Percentiles rank a stretch among this genome's conserved stretches.
These are phyloP conservation scores for Heteromurus nitidus DNA, from an alignment of 2,888 invertebrate genomes.

Conservation along the genomic window DNA sequence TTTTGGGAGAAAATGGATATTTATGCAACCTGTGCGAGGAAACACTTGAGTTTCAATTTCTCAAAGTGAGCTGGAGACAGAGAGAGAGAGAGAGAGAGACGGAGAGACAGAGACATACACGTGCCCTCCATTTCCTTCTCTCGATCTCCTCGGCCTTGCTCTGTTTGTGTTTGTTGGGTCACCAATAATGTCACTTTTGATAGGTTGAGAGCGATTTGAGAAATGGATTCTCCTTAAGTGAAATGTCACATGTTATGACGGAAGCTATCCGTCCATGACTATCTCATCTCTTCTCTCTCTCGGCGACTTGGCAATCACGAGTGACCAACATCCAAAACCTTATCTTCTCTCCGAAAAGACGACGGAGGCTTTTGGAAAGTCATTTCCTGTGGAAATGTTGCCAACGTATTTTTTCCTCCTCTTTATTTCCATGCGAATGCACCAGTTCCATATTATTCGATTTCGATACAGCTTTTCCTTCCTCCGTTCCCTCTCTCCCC, in stretches of 20 bases:
- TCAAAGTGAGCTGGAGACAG: no score
- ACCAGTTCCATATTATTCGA: background rate
- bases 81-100: no score
- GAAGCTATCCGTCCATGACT: background rate
- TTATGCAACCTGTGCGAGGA: no score
- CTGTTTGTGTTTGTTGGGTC: constrained; percentile 3
- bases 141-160: constrained; percentile 5
- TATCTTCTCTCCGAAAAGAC: background rate
- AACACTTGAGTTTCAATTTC: no score
- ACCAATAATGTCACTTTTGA: constrained; percentile 20
- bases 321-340: background rate
- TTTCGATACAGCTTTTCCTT: background rate
- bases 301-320: background rate
- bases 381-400: background rate
- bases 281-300: background rate
- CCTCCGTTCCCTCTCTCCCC: background rate
- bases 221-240: constrained; percentile 31
- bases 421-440: background rate
- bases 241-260: constrained; percentile 27
- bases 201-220: constrained; percentile 22
- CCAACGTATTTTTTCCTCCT: background rate
- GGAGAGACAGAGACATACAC: no score
- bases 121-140: background rate
- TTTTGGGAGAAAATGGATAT: no score
- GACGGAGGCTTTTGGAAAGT: background rate